Percentiles rank a stretch among this genome's conserved stretches.
Evolutionary conservation across 1,140 invertebrate genomes (phyloP).

Genomic region (Metaphire vulgaris): DNA sequence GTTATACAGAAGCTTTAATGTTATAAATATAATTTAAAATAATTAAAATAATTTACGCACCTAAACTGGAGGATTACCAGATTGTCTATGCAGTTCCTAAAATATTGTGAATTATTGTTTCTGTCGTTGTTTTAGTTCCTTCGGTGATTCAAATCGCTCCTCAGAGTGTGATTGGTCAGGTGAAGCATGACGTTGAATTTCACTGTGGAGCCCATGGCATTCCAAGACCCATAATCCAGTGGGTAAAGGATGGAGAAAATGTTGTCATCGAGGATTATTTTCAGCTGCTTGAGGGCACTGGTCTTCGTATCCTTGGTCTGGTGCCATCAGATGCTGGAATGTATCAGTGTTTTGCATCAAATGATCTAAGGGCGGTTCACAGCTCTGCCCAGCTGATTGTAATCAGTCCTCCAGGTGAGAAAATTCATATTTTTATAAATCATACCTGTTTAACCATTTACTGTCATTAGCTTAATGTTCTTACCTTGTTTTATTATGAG

Average conservation of each 20-base stretch:
- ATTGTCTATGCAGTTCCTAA: too few relatives aligned
- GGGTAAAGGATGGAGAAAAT: conserved; percentile 87
- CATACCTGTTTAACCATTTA: too few relatives aligned
- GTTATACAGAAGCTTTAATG: too few relatives aligned
- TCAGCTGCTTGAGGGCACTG: conserved; percentile 60
- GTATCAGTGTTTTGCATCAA: conserved; percentile 88
- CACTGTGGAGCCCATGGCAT: conserved; percentile 77
- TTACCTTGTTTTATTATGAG: too few relatives aligned
- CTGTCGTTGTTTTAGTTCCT: too few relatives aligned
- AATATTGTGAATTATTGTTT: too few relatives aligned
- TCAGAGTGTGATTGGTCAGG: conserved; percentile 64
- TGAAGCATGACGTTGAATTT: conserved; percentile 79
- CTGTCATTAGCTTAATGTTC: too few relatives aligned
- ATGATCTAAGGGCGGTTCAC: conserved; percentile 77
- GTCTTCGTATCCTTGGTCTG: conserved; percentile 85
- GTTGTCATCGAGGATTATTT: conserved; percentile 84
- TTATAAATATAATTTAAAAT: too few relatives aligned
- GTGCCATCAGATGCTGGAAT: conserved; percentile 79
- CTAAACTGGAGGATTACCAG: too few relatives aligned
- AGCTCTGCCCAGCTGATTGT: conserved; percentile 69
- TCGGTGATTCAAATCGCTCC: conserved; percentile 70
- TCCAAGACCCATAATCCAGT: conserved; percentile 72
- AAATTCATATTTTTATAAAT: too few relatives aligned
- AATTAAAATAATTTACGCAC: too few relatives aligned
- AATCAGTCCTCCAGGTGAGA: conserved; percentile 66